A percentile compares a stretch with the other conserved stretches of the same genome.
Evolutionary conservation across 1,140 invertebrate genomes (phyloP).

Genomic region (Leptopilina clavipes): DNA sequence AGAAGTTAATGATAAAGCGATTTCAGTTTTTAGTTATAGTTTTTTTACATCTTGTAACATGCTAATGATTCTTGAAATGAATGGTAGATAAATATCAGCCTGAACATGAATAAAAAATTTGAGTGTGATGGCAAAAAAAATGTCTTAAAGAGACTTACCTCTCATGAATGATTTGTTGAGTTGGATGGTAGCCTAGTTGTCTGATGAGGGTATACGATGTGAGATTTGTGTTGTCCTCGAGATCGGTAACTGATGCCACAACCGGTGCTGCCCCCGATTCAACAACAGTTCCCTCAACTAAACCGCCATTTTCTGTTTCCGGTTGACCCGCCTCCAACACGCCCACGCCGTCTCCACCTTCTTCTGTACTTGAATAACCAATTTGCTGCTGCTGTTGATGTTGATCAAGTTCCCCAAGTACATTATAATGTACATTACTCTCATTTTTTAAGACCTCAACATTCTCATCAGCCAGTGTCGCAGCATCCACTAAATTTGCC

Average conservation of each 20-base stretch:
- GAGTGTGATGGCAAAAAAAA: neutral
- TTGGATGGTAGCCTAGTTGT: constrained; percentile 54
- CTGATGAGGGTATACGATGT: constrained; percentile 48
- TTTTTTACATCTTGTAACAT: no score
- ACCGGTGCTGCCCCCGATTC: constrained; percentile 49
- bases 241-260: constrained; percentile 41
- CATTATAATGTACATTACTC: constrained; percentile 40
- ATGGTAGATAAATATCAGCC: no score
- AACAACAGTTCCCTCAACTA: constrained; percentile 55
- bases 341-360: constrained; percentile 69
- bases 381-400: constrained; percentile 55
- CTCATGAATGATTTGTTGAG: constrained; percentile 55
- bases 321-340: constrained; percentile 71
- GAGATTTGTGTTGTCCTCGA: constrained; percentile 48
- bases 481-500: neutral
- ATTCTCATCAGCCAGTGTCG: constrained; percentile 33
- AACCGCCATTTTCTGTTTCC: constrained; percentile 73
- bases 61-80: no score
- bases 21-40: neutral
- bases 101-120: no score
- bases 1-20: no score
- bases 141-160: constrained; percentile 54
- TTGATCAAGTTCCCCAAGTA: constrained; percentile 47
- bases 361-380: constrained; percentile 59
- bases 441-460: constrained; percentile 52